These are phyloP conservation scores for Herminia tarsipennalis DNA, from an alignment of 2,888 invertebrate genomes.

Conservation along the genomic window DNA sequence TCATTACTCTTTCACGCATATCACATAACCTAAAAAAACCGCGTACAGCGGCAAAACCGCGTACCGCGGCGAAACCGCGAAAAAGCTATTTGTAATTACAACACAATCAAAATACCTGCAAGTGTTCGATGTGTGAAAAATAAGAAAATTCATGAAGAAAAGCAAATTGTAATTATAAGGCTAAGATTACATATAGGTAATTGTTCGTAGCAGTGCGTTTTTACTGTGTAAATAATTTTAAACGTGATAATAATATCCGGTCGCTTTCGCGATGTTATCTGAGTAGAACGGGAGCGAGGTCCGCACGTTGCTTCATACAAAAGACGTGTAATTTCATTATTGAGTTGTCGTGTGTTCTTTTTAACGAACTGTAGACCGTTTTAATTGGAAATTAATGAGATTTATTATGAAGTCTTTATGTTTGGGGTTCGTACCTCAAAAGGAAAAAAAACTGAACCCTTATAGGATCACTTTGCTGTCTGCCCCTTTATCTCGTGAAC, in stretches of 20 bases:
- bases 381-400: neutral
- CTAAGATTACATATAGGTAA: constrained; percentile 78
- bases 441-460: no score
- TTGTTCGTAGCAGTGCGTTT: constrained; percentile 56
- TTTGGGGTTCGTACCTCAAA: no score
- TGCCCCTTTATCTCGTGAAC: no score
- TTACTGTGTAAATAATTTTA: constrained; percentile 57
- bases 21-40: no score
- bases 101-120: neutral
- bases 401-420: no score
- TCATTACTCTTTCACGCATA: no score
- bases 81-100: no score
- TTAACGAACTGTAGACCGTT: no score
- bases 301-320: constrained; percentile 21
- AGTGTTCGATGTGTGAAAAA: no score
- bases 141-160: constrained; percentile 49
- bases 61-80: no score
- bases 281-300: constrained; percentile 40
- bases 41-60: no score
- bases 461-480: no score
- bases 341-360: neutral
- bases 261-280: constrained; percentile 57
- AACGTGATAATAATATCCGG: constrained; percentile 51
- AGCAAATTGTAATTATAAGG: constrained; percentile 63
- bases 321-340: constrained; percentile 11